Conservation (phyloP, 2,113 vertebrate species). For the Solea solea region DNA sequence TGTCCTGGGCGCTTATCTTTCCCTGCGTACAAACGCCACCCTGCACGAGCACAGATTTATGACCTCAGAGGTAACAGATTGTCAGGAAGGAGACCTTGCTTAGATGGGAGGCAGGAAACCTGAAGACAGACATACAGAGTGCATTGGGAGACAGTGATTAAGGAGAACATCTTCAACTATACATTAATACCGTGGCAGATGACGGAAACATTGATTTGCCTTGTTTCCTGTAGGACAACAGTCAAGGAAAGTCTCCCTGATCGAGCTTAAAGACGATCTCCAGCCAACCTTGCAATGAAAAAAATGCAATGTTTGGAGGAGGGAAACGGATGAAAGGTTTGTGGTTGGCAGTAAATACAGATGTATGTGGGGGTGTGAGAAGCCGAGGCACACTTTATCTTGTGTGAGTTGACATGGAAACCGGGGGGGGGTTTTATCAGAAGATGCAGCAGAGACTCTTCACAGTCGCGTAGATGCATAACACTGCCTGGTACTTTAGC, state of each 20-base stretch:
- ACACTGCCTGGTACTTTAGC: conserved; percentile 8
- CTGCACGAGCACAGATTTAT: not conserved
- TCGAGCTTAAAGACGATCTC: conserved; percentile 12
- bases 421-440: conserved; percentile 14
- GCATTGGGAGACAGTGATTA: not conserved
- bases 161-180: conserved; percentile 28
- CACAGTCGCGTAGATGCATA: conserved; percentile 5
- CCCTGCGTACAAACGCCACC: not conserved
- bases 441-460: conserved; percentile 21
- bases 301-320: not conserved
- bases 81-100: not conserved
- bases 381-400: not conserved
- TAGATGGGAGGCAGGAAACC: not conserved
- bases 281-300: no score
- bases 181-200: conserved; percentile 28
- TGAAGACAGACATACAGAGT: not conserved
- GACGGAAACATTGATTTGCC: conserved; percentile 28
- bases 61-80: conserved; percentile 11
- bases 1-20: conserved; percentile 18
- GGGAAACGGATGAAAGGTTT: conserved; percentile 4
- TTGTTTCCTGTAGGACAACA: conserved; percentile 19
- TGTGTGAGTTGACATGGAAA: conserved; percentile 6
- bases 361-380: not conserved
- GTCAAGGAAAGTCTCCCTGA: conserved; percentile 13
- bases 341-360: not conserved